phyloP scores from a whole-genome alignment of 2,113 vertebrate species.

The Rhinopomastus cyanomelas region DNA sequence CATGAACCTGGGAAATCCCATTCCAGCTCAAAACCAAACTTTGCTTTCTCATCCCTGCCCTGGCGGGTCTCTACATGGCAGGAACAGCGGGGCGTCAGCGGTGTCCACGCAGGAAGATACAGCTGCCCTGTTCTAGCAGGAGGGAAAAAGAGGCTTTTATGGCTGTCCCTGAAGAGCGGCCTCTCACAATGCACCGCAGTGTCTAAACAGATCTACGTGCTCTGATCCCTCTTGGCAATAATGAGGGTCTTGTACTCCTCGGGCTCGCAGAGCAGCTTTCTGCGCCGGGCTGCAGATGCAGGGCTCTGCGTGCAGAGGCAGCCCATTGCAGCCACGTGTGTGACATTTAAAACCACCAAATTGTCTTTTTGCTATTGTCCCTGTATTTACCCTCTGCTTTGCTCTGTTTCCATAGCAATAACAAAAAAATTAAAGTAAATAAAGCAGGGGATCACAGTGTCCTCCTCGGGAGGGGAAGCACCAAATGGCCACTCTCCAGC shows the following conservation, averaged over 20 bases:
- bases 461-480: background rate
- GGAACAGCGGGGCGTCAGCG: background rate
- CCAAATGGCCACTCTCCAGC: background rate
- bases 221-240: conserved; percentile 67
- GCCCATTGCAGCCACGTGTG: background rate
- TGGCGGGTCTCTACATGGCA: background rate
- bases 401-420: conserved; percentile 72
- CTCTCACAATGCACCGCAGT: conserved; percentile 70
- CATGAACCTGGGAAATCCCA: background rate
- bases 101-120: conserved; percentile 43
- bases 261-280: conserved; percentile 9
- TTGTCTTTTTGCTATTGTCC: conserved; percentile 66
- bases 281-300: conserved; percentile 40
- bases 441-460: background rate
- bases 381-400: conserved; percentile 78
- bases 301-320: conserved; percentile 26
- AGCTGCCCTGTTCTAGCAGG: conserved; percentile 58
- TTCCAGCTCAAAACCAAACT: background rate
- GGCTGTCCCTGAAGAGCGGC: conserved; percentile 31
- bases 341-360: conserved; percentile 70
- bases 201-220: conserved; percentile 69
- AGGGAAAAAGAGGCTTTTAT: conserved; percentile 28
- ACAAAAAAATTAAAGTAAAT: background rate
- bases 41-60: background rate
- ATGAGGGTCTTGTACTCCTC: conserved; percentile 65